Base-by-base conservation (phyloP, 1,140 invertebrate species). In the Magallana angulata region DNA sequence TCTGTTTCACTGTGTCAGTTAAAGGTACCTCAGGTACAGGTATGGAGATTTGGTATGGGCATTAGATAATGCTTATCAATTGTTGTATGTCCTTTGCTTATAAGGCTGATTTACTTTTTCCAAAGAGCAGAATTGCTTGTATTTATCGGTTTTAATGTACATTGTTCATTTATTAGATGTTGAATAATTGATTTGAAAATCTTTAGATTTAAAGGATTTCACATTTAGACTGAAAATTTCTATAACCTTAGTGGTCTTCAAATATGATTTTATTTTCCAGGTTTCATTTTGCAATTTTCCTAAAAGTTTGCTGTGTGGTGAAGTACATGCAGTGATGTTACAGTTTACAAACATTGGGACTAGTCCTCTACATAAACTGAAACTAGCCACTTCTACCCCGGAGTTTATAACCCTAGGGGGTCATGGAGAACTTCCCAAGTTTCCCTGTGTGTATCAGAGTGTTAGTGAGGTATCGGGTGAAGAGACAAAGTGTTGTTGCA, bases 281-380 rank as follows among this genome's bases (percentile, higher is more conserved):
- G 95, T 97, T 16, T 96, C 95, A 6, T 97, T 97, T 92, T 96
- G 96, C 30, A 96, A 97, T 92, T 95, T 97, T n/a, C 96, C 96
- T 82, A 93, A 95, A 1, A 96, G 97, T 84, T 96, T 97, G 92
- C 94, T 97, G 68, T 97, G 96, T 91, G 97, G 97, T 7, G 97
- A 98, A 94, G 95, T 98, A 59, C 96, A 96, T 91, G 95, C 94
- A 57, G 93, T 97, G 7, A 96, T 96, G 71, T 95, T 97, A 3
- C 96, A 96, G 85, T 95, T 98, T 57, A 96, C 95, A 71, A 98
- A 97, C 92, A 95, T 96, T 57, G 97, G 97, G 12, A 96, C 96
- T 30, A 95, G 96, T 14, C 95, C 96, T 3, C 94, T 97, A 90
- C 95, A 95, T 82, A 96, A 96, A 91, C 94, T 97, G 36, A 95